Evolutionary conservation across 2,888 invertebrate genomes (phyloP).

Genomic region (Isoperla grammatica): DNA sequence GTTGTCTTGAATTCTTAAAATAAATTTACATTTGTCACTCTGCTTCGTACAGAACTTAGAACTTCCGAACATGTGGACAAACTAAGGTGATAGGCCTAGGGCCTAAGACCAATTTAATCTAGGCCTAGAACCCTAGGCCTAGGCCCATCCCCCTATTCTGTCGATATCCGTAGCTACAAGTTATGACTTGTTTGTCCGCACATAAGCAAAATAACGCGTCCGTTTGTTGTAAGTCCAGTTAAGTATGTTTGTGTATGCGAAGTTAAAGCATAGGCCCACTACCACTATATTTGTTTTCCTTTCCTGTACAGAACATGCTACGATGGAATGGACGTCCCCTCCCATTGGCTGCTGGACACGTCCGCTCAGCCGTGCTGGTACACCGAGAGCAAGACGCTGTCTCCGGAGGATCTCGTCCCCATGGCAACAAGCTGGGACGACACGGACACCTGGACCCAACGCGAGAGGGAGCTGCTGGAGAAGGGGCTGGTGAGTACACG

Average conservation of each 20-base stretch:
- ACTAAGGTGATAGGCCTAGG: too few relatives aligned
- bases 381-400: constrained; percentile 24
- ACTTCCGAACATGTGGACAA: too few relatives aligned
- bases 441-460: constrained; percentile 45
- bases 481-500: constrained; percentile 50
- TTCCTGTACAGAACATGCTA: constrained; percentile 10
- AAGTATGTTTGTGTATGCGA: neutral
- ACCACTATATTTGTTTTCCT: neutral
- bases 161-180: too few relatives aligned
- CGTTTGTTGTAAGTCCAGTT: neutral
- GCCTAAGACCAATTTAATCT: too few relatives aligned
- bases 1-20: too few relatives aligned
- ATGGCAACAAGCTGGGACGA: constrained; percentile 35
- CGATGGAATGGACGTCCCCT: constrained; percentile 34
- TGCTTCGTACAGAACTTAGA: too few relatives aligned
- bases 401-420: constrained; percentile 3
- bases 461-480: constrained; percentile 51
- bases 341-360: constrained; percentile 57
- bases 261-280: neutral
- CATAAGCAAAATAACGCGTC: too few relatives aligned
- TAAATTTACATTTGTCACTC: too few relatives aligned
- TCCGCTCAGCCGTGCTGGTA: constrained; percentile 56
- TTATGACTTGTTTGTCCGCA: too few relatives aligned
- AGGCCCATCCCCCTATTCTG: neutral
- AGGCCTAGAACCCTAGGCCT: too few relatives aligned